These are phyloP conservation scores for Dascyllus trimaculatus DNA, from an alignment of 2,113 vertebrate species.

Conservation along the genomic window DNA sequence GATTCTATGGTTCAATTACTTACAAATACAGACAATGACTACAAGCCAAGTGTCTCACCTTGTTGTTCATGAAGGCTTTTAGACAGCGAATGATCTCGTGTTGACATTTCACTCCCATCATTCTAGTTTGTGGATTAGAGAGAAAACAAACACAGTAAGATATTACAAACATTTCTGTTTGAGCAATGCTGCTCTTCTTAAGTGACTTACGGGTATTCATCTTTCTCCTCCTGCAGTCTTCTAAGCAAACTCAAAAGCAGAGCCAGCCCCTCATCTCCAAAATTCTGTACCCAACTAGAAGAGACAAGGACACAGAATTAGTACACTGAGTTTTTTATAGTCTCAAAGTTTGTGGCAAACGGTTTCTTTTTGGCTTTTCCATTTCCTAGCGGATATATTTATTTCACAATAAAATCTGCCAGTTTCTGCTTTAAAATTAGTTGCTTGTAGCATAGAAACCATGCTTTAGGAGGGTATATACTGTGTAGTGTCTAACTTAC, in stretches of 20 bases:
- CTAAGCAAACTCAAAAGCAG: constrained; percentile 87
- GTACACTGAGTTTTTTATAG: no score
- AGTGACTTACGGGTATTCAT: constrained; percentile 86
- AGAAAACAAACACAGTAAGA: neutral
- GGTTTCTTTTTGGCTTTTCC: neutral
- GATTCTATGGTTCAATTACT: neutral
- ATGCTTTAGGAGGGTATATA: no score
- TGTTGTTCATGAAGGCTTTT: constrained; percentile 96
- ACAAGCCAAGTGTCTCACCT: constrained; percentile 76
- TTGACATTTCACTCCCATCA: constrained; percentile 84
- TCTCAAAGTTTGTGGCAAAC: no score
- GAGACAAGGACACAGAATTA: constrained; percentile 10
- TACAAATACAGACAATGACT: no score
- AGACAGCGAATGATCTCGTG: constrained; percentile 93
- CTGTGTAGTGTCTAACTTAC: no score
- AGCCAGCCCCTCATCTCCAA: constrained; percentile 90
- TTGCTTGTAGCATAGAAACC: no score
- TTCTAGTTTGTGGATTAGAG: constrained; percentile 44
- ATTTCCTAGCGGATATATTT: neutral
- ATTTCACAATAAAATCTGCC: no score
- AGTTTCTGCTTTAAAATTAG: no score
- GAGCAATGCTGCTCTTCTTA: neutral
- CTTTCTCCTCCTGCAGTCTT: constrained; percentile 89
- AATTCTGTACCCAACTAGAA: constrained; percentile 93
- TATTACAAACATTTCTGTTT: constrained; percentile 17